Base-by-base conservation (phyloP, 2,113 vertebrate species). In the Osmerus eperlanus region DNA sequence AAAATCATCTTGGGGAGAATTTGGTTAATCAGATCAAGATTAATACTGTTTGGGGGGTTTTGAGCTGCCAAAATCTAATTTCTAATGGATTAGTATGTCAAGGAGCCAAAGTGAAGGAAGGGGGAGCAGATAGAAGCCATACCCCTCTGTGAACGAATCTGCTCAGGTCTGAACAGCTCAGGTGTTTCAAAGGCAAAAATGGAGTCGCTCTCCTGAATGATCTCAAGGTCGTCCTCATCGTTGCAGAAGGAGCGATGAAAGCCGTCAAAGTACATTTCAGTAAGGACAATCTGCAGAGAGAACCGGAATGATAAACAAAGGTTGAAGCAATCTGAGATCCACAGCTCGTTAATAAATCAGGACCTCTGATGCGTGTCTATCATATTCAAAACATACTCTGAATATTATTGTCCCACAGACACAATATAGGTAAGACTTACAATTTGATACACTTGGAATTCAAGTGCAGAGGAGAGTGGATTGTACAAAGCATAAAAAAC, bases 221-320 rank as follows among this genome's bases (percentile, higher is more conserved):
- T 94, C 84, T 98, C 96, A 54, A 99, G 90, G 87, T 99, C 96
- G 0, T 99, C 92, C 0, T 92, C 96, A 0, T 96, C 94, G 23
- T 99, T 96, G 0, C 96, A 98, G 90, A 99, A 99, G 81, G 97
- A 99, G 81, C 97, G 97, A 59, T 99, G 97, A 67, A 99, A 99
- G 19, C 97, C 97, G 64, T 99, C 97, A 0, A 93, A 99, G 91
- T 99, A 99, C 96, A 99, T 98, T 92, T 99, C 97, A 0, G 97
- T 99, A 85, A 99, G 93, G 85, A 98, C 96, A 0, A 99, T 98
- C 97, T 99, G 83, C 70, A 71, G 21, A 53, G 60, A 75, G 3
- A 12, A 36, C 32, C 32, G 62, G 2, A 14, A 61, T 18, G 63
- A 75, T 18, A 12, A 77, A 41, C 25, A 68, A 65, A 54, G 67